Conservation (phyloP, 2,113 vertebrate genomes). For the Nannobrachium achirus region DNA sequence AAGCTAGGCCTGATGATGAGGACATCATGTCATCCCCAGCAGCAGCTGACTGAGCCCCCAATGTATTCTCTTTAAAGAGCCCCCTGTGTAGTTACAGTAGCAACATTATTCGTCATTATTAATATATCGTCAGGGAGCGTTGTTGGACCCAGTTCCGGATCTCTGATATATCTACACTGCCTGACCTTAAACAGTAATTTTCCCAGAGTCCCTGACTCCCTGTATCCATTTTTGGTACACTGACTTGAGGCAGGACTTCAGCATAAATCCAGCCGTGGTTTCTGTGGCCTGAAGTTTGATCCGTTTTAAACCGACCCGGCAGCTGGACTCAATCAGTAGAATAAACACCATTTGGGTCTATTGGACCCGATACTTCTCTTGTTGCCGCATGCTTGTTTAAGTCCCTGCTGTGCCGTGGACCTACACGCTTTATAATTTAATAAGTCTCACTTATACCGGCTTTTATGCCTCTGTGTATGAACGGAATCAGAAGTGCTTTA, state of each 20-base stretch:
- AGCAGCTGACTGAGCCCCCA: no score
- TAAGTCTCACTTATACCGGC: not conserved
- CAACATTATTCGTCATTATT: no score
- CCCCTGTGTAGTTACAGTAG: no score
- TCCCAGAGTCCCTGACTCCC: conserved; percentile 5
- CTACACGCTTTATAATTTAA: not conserved
- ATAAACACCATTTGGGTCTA: conserved; percentile 28
- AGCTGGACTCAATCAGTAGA: conserved; percentile 38
- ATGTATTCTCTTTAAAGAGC: no score
- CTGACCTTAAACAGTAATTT: no score
- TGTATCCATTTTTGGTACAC: conserved; percentile 18
- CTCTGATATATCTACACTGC: no score
- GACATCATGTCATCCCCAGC: no score
- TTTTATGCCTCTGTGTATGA: not conserved
- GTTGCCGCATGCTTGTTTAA: conserved; percentile 5
- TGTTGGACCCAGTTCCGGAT: no score
- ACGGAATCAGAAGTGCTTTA: not conserved
- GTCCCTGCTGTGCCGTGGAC: not conserved
- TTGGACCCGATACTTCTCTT: conserved; percentile 11
- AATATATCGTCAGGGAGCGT: no score
- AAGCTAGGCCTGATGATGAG: no score
- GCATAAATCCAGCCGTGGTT: conserved; percentile 42
- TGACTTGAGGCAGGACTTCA: conserved; percentile 39
- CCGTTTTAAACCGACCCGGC: conserved; percentile 25
- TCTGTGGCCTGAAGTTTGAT: conserved; percentile 36